phyloP scores from a whole-genome alignment of 2,888 invertebrate genomes.

The Ganaspis brasiliensis region DNA sequence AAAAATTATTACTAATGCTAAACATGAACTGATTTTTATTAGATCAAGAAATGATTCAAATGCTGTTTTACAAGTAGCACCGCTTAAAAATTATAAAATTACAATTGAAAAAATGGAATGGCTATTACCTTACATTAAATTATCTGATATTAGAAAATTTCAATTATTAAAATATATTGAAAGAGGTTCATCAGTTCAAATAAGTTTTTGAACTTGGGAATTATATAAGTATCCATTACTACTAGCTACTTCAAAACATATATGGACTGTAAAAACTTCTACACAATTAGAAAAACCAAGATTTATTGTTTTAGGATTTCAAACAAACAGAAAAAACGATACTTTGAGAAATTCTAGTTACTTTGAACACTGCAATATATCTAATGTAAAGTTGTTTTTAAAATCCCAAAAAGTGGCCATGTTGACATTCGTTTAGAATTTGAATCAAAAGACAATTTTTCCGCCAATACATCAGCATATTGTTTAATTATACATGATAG shows the following conservation, averaged over 20 bases:
- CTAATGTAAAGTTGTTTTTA: too few species aligned
- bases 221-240: slow-evolving; percentile 62
- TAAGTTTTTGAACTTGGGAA: slow-evolving; percentile 74
- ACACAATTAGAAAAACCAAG: slow-evolving; percentile 66
- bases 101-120: slow-evolving; percentile 36
- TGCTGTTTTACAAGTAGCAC: neutral
- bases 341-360: too few species aligned
- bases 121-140: slow-evolving; percentile 55
- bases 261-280: slow-evolving; percentile 68
- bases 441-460: too few species aligned
- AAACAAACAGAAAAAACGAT: slow-evolving; percentile 73
- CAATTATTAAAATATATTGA: neutral
- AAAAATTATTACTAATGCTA: slow-evolving; percentile 51
- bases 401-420: too few species aligned
- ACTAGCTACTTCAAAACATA: too few species aligned
- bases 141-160: slow-evolving; percentile 42
- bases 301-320: slow-evolving; percentile 75
- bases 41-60: slow-evolving; percentile 69
- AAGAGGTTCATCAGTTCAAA: slow-evolving; percentile 54
- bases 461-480: too few species aligned
- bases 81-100: too few species aligned
- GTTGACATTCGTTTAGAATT: too few species aligned
- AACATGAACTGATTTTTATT: slow-evolving; percentile 65
- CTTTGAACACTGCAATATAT: too few species aligned
- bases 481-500: too few species aligned